Conservation (phyloP, 2,113 vertebrate genomes). For the Indri indri region DNA sequence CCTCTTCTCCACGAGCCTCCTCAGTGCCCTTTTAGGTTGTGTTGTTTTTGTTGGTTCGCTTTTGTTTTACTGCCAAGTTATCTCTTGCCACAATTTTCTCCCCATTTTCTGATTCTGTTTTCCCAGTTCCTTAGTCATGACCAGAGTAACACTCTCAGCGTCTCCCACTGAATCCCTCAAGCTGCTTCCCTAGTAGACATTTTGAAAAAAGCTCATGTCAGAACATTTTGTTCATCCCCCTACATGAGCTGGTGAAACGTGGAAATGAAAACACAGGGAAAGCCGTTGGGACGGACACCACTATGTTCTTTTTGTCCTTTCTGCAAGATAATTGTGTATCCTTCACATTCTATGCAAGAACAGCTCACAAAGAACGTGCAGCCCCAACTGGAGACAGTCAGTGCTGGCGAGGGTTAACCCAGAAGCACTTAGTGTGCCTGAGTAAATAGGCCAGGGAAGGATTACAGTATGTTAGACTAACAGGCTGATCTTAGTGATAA, state of each 20-base stretch:
- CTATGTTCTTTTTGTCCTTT: not conserved
- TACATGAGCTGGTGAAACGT: conserved; percentile 33
- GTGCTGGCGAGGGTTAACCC: not conserved
- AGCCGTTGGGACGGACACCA: not conserved
- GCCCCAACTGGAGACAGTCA: not conserved
- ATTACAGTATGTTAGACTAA: not conserved
- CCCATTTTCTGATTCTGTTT: conserved; percentile 54
- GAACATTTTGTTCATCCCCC: conserved; percentile 49
- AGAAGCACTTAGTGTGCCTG: not conserved
- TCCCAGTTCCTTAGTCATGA: conserved; percentile 69
- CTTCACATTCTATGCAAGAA: not conserved
- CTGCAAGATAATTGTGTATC: not conserved
- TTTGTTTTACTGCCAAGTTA: conserved; percentile 63
- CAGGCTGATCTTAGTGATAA: conserved; percentile 12
- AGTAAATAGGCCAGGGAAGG: not conserved
- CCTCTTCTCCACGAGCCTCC: conserved; percentile 8
- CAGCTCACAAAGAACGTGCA: not conserved
- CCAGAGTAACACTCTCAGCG: conserved; percentile 31
- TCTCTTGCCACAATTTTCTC: not conserved
- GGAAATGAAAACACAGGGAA: conserved; percentile 5
- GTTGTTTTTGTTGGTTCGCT: conserved; percentile 44
- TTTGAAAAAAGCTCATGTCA: conserved; percentile 50
- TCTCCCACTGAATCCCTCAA: not conserved
- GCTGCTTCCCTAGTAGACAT: conserved; percentile 53
- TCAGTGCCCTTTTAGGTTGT: conserved; percentile 17